phyloP scores from a whole-genome alignment of 2,797 vertebrate species.

The Mareca strepera region DNA sequence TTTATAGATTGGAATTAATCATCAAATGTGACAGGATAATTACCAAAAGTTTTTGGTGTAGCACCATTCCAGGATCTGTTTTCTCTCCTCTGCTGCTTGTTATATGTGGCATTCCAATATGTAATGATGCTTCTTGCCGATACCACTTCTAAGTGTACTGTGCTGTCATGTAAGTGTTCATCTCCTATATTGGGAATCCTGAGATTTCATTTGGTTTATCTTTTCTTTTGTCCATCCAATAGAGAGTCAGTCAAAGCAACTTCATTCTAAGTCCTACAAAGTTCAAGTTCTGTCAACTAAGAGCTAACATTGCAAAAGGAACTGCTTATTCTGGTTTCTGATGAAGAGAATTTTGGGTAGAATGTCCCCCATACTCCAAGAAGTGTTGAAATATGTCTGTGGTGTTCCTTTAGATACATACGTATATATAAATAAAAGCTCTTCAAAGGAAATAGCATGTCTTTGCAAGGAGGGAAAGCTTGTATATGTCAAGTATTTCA shows the following conservation, averaged over 20 bases:
- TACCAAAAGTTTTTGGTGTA: not conserved
- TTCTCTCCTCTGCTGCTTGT: not conserved
- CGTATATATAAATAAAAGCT: not conserved
- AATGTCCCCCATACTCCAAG: accelerated
- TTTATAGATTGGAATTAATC: not conserved
- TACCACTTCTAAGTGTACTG: not conserved
- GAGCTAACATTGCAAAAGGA: not conserved
- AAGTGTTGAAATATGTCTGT: not conserved
- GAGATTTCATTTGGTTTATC: not conserved
- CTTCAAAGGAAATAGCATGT: not conserved
- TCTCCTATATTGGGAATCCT: not conserved
- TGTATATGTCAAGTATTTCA: not conserved
- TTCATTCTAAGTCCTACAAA: not conserved
- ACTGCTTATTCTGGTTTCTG: not conserved
- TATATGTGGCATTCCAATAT: not conserved
- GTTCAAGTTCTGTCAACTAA: not conserved
- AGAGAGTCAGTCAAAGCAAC: not conserved
- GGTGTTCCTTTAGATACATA: not conserved
- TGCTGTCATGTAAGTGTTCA: not conserved
- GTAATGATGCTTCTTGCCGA: not conserved
- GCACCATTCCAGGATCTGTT: not conserved
- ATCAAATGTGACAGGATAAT: not conserved
- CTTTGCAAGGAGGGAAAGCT: not conserved
- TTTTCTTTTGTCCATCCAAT: not conserved
- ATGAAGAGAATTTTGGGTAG: not conserved